Percentiles rank a stretch among this genome's conserved stretches.
These are phyloP conservation scores for Euura saliciscinereae DNA, from an alignment of 1,140 invertebrate genomes.

Conservation along the genomic window DNA sequence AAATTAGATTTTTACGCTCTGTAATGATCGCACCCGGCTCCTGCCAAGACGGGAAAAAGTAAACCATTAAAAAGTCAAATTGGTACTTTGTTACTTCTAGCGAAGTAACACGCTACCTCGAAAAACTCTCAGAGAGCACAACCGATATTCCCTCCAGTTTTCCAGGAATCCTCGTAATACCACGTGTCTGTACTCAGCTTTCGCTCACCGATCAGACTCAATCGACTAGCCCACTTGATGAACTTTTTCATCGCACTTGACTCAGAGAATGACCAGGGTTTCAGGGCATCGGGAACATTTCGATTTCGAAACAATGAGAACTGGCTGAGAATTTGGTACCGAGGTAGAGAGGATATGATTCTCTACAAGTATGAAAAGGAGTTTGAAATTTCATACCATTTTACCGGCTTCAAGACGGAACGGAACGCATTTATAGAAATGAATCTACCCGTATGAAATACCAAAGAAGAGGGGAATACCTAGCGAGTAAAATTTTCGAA, in stretches of 20 bases:
- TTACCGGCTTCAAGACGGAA: not conserved
- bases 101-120: not conserved
- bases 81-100: conserved; percentile 7
- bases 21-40: not conserved
- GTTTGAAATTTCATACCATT: not conserved
- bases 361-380: not conserved
- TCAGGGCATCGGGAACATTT: no score
- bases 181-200: not conserved
- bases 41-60: not conserved
- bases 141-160: no score
- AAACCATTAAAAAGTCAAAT: conserved; percentile 7
- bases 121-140: not conserved
- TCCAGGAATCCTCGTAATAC: no score
- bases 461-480: not conserved
- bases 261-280: no score
- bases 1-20: conserved; percentile 5
- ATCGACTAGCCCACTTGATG: not conserved
- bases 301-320: no score
- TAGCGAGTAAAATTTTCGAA: not conserved
- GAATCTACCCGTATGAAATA: not conserved
- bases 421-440: not conserved
- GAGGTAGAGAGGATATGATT: no score
- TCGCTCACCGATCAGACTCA: not conserved
- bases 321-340: no score
- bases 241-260: not conserved